A percentile compares a stretch with the other conserved stretches of the same genome.
Evolutionary conservation across 2,888 invertebrate species (phyloP).

Genomic region (Caenorhabditis sp.): DNA sequence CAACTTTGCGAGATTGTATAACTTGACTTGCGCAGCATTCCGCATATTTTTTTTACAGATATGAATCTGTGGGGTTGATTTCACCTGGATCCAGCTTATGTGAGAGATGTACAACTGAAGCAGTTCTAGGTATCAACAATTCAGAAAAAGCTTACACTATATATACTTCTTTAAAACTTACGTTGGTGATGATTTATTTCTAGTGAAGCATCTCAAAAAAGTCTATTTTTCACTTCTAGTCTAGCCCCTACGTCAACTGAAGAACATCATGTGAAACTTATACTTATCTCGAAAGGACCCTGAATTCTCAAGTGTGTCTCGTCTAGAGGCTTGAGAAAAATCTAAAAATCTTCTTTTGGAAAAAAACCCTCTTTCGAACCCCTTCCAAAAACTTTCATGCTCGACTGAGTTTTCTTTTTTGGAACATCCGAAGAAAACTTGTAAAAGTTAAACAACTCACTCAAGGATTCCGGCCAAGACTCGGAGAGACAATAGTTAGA

Average conservation of each 20-base stretch:
- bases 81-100: too few relatives aligned
- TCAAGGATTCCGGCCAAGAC: not conserved
- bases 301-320: conserved; percentile 1
- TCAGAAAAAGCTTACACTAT: too few relatives aligned
- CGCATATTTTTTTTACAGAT: too few relatives aligned
- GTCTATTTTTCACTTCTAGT: not conserved
- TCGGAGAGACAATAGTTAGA: not conserved
- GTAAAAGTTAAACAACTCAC: too few relatives aligned
- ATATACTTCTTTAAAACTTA: too few relatives aligned
- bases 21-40: too few relatives aligned
- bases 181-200: too few relatives aligned
- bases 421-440: conserved; percentile 15
- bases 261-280: not conserved
- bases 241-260: not conserved
- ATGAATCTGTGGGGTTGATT: too few relatives aligned
- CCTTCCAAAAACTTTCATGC: conserved; percentile 20
- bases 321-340: not conserved
- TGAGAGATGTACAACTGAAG: too few relatives aligned
- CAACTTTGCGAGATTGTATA: too few relatives aligned
- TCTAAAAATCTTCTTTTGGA: conserved; percentile 5
- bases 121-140: too few relatives aligned
- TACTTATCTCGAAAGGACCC: not conserved
- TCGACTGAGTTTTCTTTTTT: conserved; percentile 10
- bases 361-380: not conserved
- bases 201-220: too few relatives aligned